phyloP scores from a whole-genome alignment of 92 coral and sea anemone species.

The Desmophyllum pertusum region DNA sequence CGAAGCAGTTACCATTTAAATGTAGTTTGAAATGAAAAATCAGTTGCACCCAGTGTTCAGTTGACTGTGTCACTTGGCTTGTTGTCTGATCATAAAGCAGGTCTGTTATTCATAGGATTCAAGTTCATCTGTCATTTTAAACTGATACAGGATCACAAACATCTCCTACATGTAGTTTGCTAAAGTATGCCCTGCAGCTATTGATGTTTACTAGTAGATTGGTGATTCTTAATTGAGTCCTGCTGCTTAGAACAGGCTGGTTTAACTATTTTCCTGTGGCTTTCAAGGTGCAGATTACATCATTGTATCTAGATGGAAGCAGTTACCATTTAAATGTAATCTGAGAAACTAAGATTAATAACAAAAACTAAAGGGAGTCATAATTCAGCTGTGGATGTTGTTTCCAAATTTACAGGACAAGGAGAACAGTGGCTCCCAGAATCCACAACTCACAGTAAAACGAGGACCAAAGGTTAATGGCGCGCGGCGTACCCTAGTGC shows the following conservation, averaged over 20 bases:
- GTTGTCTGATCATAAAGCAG: constrained; percentile 17
- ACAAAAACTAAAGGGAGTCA: background rate
- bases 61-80: background rate
- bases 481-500: constrained; percentile 73
- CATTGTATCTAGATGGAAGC: background rate
- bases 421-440: constrained; percentile 38
- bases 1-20: background rate
- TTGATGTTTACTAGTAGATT: no score
- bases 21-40: no score
- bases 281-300: constrained; percentile 45
- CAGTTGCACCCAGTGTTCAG: background rate
- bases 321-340: background rate
- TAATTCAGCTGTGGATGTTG: background rate
- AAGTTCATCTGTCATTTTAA: background rate
- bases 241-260: background rate
- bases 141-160: background rate
- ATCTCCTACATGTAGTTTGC: background rate
- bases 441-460: constrained; percentile 53
- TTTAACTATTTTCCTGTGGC: constrained; percentile 8
- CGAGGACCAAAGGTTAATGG: constrained; percentile 91
- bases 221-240: background rate
- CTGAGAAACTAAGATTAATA: no score
- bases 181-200: background rate
- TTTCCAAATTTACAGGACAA: constrained; percentile 52
- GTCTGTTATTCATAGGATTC: constrained; percentile 17